These are phyloP conservation scores for Cryptops parisi DNA, from an alignment of 2,888 invertebrate genomes.

Conservation along the genomic window DNA sequence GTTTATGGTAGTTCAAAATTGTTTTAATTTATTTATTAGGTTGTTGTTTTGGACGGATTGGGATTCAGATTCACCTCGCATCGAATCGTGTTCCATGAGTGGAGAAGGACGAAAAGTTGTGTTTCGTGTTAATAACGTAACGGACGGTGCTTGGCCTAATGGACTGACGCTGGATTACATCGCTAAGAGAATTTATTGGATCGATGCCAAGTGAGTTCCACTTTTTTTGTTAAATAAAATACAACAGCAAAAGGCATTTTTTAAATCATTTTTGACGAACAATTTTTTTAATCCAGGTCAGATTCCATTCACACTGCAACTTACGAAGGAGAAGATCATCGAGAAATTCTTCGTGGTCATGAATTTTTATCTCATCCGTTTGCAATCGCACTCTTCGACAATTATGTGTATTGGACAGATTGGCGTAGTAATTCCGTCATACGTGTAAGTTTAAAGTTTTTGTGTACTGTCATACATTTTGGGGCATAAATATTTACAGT, in stretches of 20 bases:
- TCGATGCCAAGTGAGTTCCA: constrained; percentile 49
- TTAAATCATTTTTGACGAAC: neutral
- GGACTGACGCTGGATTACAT: constrained; percentile 65
- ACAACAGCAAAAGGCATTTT: neutral
- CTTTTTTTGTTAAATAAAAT: neutral
- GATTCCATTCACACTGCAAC: constrained; percentile 72
- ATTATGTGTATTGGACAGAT: constrained; percentile 85
- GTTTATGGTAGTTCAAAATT: constrained; percentile 6
- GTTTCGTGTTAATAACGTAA: constrained; percentile 41
- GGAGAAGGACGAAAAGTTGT: constrained; percentile 49
- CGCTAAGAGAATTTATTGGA: constrained; percentile 61
- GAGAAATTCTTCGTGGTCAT: constrained; percentile 53
- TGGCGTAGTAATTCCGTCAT: constrained; percentile 79
- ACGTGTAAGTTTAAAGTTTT: constrained; percentile 31
- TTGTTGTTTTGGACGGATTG: constrained; percentile 78
- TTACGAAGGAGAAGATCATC: constrained; percentile 61
- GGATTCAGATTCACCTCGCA: constrained; percentile 54
- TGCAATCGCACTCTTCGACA: constrained; percentile 70
- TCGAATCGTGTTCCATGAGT: constrained; percentile 66
- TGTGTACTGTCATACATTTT: too few relatives aligned
- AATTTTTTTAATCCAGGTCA: constrained; percentile 38
- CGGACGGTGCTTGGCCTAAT: constrained; percentile 66
- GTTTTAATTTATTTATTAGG: constrained; percentile 27
- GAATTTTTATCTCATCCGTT: constrained; percentile 73
- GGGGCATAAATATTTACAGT: too few relatives aligned